Evolutionary conservation across 2,888 invertebrate genomes (phyloP).

Genomic region (Aricia artaxerxes): DNA sequence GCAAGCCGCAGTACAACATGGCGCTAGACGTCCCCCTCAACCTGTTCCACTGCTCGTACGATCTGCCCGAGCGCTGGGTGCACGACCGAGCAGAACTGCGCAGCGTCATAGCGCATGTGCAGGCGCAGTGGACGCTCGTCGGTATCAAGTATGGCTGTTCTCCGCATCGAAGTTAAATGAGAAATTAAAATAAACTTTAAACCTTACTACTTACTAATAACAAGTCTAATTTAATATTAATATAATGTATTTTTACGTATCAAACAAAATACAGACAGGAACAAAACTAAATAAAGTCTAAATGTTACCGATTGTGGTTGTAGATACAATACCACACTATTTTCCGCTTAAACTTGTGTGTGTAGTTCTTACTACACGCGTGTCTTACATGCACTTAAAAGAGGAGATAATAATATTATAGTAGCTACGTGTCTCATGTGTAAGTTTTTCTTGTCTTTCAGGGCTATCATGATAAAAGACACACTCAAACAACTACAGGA

Average conservation of each 20-base stretch:
- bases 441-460: conserved; percentile 52
- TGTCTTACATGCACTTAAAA: too few species aligned
- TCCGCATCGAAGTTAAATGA: background rate
- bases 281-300: too few species aligned
- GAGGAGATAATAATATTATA: background rate
- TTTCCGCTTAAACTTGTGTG: too few species aligned
- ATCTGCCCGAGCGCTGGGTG: conserved; percentile 76
- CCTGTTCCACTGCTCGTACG: conserved; percentile 88
- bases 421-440: background rate
- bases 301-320: too few species aligned
- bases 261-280: too few species aligned
- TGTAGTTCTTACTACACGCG: too few species aligned
- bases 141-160: conserved; percentile 80
- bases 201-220: too few species aligned
- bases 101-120: conserved; percentile 83
- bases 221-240: too few species aligned
- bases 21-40: conserved; percentile 92
- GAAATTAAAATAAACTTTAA: background rate
- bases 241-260: too few species aligned
- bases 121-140: conserved; percentile 87
- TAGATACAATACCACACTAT: too few species aligned
- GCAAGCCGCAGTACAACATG: conserved; percentile 95
- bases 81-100: conserved; percentile 78
- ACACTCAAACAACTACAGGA: conserved; percentile 76
- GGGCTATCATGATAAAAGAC: conserved; percentile 79